Evolutionary conservation across 2,797 vertebrate genomes (phyloP), one percentile per base, ranked within the genome.

Genomic region (Danio kyathit): DNA sequence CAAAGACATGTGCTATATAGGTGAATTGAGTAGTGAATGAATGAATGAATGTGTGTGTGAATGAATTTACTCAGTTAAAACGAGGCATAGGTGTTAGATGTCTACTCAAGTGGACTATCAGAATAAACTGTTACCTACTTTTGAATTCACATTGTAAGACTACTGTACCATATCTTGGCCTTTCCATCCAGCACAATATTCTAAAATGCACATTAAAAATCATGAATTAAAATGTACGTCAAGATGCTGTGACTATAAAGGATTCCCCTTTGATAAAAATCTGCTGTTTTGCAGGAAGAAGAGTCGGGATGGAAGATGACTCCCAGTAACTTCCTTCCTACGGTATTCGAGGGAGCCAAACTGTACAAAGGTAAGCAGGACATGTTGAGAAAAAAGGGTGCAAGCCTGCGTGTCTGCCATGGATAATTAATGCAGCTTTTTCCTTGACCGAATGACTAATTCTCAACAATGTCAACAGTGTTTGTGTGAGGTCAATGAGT

Each of bases 291-390:
- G 7, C 84, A 96, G 95, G 89, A 91, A 52, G 90, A 94, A 78
- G 93, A 94, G 0, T 87, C 91, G 14, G 89, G 88, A 5, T 96
- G 95, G 96, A 95, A 93, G 88, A 95, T 96, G 94, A 73, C 88
- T 56, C 92, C 93, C 0, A 96, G 95, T 84, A 90, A 93, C 56
- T 96, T 96, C 89, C 90, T 96, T 38, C 85, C 86, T 0, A 84
- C 87, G 0, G 80, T 96, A 84, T 84, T 92, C 78, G 92, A 95
- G 88, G 95, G 92, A 89, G 90, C 81, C 85, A 89, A 85, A 44
- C 74, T 86, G 38, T 96, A 95, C 86, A 91, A 91, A 94, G 95
- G 96, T 96, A 82, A 91, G 94, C 49, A 38, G 59, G 49, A 69
- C 11, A 57, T 49, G 29, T 5, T 4, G 12, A 51, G n/a, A 2